Percentiles rank a stretch among this genome's conserved stretches.
Conservation (phyloP, 2,888 invertebrate genomes). For the Beris morrisii region DNA sequence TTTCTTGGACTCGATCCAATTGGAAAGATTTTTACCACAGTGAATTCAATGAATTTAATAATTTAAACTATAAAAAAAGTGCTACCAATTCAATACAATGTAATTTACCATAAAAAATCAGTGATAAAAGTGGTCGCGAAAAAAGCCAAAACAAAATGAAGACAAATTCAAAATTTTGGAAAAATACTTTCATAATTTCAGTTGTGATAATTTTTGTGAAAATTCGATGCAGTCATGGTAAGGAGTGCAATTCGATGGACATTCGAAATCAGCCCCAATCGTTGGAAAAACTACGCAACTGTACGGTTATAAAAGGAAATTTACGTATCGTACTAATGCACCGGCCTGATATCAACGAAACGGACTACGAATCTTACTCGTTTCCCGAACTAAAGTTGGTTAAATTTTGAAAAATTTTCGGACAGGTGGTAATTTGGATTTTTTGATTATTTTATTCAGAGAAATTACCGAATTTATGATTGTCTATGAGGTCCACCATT, state of each 20-base stretch:
- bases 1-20: too few relatives aligned
- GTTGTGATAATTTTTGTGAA: neutral
- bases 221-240: slow-evolving; percentile 35
- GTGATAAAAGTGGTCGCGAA: too few relatives aligned
- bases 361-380: slow-evolving; percentile 59
- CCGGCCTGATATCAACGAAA: slow-evolving; percentile 43
- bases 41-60: too few relatives aligned
- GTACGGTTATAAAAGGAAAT: slow-evolving; percentile 78
- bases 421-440: slow-evolving; percentile 3
- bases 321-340: slow-evolving; percentile 73
- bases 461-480: slow-evolving; percentile 85
- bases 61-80: too few relatives aligned
- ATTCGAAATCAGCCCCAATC: slow-evolving; percentile 59
- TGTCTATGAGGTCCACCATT: slow-evolving; percentile 72
- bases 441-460: slow-evolving; percentile 44
- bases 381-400: slow-evolving; percentile 66
- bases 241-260: slow-evolving; percentile 63
- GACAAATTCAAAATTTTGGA: too few relatives aligned
- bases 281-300: slow-evolving; percentile 61
- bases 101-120: too few relatives aligned
- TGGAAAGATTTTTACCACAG: too few relatives aligned
- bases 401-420: slow-evolving; percentile 1
- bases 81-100: too few relatives aligned
- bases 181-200: too few relatives aligned
- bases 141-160: too few relatives aligned